phyloP scores from a whole-genome alignment of 2,888 invertebrate species.

The Caenorhabditis sulstoni region DNA sequence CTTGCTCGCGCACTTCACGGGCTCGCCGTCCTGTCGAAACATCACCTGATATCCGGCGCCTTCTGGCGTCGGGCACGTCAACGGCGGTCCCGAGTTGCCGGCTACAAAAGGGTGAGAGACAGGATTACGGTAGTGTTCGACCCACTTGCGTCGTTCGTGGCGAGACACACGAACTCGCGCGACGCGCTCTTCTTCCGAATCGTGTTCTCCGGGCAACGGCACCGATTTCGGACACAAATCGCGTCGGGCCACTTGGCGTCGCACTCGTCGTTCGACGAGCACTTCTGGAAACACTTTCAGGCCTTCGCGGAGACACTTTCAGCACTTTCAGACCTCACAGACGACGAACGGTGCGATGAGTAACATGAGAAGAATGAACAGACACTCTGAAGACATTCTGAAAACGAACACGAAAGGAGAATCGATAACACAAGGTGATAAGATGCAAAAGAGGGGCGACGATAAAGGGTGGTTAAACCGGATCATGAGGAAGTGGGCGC shows the following conservation, averaged over 20 bases:
- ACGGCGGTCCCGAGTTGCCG: slow-evolving; percentile 73
- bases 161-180: slow-evolving; percentile 69
- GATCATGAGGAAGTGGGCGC: slow-evolving; percentile 21
- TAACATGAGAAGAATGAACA: slow-evolving; percentile 37
- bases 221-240: slow-evolving; percentile 56
- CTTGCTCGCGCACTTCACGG: slow-evolving; percentile 67
- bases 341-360: no score
- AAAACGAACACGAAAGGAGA: background rate
- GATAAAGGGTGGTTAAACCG: no score
- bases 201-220: slow-evolving; percentile 69
- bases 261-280: slow-evolving; percentile 57
- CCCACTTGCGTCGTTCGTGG: slow-evolving; percentile 70
- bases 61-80: slow-evolving; percentile 77
- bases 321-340: background rate
- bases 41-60: slow-evolving; percentile 76
- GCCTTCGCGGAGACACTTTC: background rate
- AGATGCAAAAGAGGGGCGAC: slow-evolving; percentile 12
- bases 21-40: slow-evolving; percentile 60
- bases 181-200: slow-evolving; percentile 63
- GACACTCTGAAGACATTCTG: background rate
- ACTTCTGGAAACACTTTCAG: slow-evolving; percentile 47
- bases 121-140: background rate
- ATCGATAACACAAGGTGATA: slow-evolving; percentile 16
- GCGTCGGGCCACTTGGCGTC: slow-evolving; percentile 61
- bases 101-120: slow-evolving; percentile 55